Percentiles rank a stretch among this genome's conserved stretches.
phyloP scores from a whole-genome alignment of 2,888 invertebrate genomes.

The Tachina grossa region DNA sequence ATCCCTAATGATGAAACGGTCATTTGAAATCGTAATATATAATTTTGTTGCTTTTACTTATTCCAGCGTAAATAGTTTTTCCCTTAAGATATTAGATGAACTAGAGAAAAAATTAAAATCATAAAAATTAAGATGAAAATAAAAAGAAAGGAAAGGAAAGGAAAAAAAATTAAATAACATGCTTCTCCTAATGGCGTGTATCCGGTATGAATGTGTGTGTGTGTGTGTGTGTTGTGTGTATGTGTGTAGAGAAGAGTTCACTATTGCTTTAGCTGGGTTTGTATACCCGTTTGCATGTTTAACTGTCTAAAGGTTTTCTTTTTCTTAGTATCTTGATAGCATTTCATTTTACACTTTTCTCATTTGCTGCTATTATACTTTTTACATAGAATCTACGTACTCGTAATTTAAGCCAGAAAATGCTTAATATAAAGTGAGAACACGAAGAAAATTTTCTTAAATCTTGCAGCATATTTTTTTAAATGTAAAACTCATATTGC shows the following conservation, averaged over 20 bases:
- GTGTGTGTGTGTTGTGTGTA: neutral
- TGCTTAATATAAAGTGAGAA: conserved; percentile 5
- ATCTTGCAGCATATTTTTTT: neutral
- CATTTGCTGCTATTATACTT: conserved; percentile 45
- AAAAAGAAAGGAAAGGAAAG: neutral
- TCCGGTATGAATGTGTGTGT: neutral
- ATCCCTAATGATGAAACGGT: conserved; percentile 52
- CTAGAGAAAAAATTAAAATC: conserved; percentile 42
- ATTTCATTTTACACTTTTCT: conserved; percentile 54
- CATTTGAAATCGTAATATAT: conserved; percentile 54
- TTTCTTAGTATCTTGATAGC: conserved; percentile 46
- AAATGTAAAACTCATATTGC: neutral
- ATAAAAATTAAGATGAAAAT: conserved; percentile 34
- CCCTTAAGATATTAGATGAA: conserved; percentile 1
- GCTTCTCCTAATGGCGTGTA: conserved; percentile 42
- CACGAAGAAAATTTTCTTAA: neutral
- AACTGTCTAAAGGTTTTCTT: conserved; percentile 16
- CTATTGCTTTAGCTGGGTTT: too few relatives aligned
- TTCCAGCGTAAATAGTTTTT: neutral
- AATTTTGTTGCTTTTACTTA: neutral
- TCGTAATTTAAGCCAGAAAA: neutral
- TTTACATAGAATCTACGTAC: conserved; percentile 9
- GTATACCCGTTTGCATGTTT: too few relatives aligned
- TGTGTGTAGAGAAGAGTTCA: too few relatives aligned
- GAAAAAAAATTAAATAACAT: conserved; percentile 28